Conservation (phyloP, 2,888 invertebrate genomes). For the Philereme vetulata region DNA sequence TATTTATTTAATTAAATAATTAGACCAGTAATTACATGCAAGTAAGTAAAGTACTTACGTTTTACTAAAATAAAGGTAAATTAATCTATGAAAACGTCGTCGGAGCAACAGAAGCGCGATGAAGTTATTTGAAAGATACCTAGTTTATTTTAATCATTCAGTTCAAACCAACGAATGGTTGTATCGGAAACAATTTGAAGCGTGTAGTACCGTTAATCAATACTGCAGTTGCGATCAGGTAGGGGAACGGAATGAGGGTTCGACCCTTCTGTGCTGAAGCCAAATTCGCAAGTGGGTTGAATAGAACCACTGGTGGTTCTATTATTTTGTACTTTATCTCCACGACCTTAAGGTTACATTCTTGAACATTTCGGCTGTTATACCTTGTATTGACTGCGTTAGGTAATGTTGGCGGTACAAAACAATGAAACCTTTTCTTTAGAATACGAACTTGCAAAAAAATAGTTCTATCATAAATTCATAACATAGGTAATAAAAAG, state of each 20-base stretch:
- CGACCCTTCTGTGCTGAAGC: constrained; percentile 64
- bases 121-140: not conserved
- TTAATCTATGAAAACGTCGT: too few relatives aligned
- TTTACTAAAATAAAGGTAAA: not conserved
- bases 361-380: not conserved
- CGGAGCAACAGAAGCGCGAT: not conserved
- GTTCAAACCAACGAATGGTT: constrained; percentile 13
- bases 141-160: constrained; percentile 10
- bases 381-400: constrained; percentile 12
- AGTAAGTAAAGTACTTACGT: too few relatives aligned
- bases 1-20: too few relatives aligned
- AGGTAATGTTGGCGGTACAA: constrained; percentile 13
- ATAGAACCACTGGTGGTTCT: constrained; percentile 4
- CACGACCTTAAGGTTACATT: constrained; percentile 2
- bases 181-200: constrained; percentile 45
- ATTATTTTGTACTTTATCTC: constrained; percentile 19
- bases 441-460: too few relatives aligned
- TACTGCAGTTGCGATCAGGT: constrained; percentile 72
- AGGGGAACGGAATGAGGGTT: constrained; percentile 58
- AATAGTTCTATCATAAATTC: too few relatives aligned
- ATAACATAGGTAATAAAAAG: too few relatives aligned
- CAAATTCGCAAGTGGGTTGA: constrained; percentile 52
- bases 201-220: constrained; percentile 67
- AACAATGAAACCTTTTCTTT: not conserved
- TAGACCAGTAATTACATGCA: too few relatives aligned